Percentiles rank a stretch among this genome's conserved stretches.
Conservation (phyloP, 2,888 invertebrate species). For the Fabriciana adippe region DNA sequence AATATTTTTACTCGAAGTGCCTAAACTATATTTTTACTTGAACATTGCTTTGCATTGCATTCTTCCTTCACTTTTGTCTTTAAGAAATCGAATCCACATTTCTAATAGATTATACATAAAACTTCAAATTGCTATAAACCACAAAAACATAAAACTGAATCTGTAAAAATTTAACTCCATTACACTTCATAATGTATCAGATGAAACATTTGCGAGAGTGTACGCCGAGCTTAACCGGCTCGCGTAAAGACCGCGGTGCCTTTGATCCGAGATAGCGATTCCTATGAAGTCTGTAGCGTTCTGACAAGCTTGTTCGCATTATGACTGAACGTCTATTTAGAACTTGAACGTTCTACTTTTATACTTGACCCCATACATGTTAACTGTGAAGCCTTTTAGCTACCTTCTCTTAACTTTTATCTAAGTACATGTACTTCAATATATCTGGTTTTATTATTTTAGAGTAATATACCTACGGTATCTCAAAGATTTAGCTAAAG, state of each 20-base stretch:
- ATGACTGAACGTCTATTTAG: constrained; percentile 21
- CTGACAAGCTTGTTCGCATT: constrained; percentile 39
- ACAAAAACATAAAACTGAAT: no score
- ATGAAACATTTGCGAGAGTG: constrained; percentile 25
- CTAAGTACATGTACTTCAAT: no score
- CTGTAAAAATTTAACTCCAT: background rate
- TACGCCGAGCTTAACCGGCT: constrained; percentile 16
- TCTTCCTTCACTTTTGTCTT: no score
- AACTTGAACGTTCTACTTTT: constrained; percentile 17
- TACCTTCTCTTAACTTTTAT: background rate
- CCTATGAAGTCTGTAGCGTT: constrained; percentile 45
- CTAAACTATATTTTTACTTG: no score
- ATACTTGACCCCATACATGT: constrained; percentile 18
- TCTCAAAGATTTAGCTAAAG: no score
- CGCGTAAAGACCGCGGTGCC: constrained; percentile 43
- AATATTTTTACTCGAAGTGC: no score
- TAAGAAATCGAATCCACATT: no score
- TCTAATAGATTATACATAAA: no score
- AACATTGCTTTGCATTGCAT: no score
- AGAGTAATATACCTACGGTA: no score
- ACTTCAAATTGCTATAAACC: no score
- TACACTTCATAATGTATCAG: constrained; percentile 18
- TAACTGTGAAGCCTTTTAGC: background rate
- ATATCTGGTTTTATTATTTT: no score
- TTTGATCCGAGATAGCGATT: constrained; percentile 52